Percentiles rank a stretch among this genome's conserved stretches.
These are phyloP conservation scores for Drosophila ogumai DNA, from an alignment of 1,140 invertebrate species.

Conservation along the genomic window DNA sequence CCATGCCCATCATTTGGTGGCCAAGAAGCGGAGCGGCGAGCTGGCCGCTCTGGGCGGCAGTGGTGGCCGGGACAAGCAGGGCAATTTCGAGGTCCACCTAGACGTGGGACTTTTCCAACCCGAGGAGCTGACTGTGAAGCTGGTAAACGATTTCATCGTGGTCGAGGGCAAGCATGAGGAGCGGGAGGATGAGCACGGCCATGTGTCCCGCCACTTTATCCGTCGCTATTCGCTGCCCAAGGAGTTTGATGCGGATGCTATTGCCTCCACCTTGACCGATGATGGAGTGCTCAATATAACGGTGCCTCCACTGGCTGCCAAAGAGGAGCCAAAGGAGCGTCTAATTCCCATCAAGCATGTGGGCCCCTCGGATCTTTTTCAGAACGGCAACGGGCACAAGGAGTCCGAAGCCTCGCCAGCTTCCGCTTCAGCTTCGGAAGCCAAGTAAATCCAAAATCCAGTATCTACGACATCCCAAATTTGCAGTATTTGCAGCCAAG, in stretches of 20 bases:
- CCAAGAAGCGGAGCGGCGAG: slow-evolving; percentile 59
- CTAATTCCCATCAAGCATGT: slow-evolving; percentile 85
- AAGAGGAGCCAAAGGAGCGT: slow-evolving; percentile 82
- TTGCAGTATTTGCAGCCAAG: slow-evolving; percentile 47
- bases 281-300: slow-evolving; percentile 89
- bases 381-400: slow-evolving; percentile 54
- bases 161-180: slow-evolving; percentile 91
- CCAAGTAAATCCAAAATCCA: slow-evolving; percentile 39
- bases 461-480: neutral
- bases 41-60: slow-evolving; percentile 52
- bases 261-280: slow-evolving; percentile 87
- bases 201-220: slow-evolving; percentile 88
- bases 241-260: slow-evolving; percentile 87
- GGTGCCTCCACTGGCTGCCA: slow-evolving; percentile 84
- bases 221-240: slow-evolving; percentile 89
- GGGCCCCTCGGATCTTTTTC: slow-evolving; percentile 76
- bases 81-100: slow-evolving; percentile 87
- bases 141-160: slow-evolving; percentile 88
- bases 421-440: slow-evolving; percentile 18
- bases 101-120: slow-evolving; percentile 90
- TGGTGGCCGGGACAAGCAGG: slow-evolving; percentile 46
- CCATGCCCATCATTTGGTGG: slow-evolving; percentile 72
- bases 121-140: slow-evolving; percentile 91
- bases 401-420: slow-evolving; percentile 68
- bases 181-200: slow-evolving; percentile 87